phyloP scores from a whole-genome alignment of 2,888 invertebrate genomes.

The Microplitis manilae region DNA sequence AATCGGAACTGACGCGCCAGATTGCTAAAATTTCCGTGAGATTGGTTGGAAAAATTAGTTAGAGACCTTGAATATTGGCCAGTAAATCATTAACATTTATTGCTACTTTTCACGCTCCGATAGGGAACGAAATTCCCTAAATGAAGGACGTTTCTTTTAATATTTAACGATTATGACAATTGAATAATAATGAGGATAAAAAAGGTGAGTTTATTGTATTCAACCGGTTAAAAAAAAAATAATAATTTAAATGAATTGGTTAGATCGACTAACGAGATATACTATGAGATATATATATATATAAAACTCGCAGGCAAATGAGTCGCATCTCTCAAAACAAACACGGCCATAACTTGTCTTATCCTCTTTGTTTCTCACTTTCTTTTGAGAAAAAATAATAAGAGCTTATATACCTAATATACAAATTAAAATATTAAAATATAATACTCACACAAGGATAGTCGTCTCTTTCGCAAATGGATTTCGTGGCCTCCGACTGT shows the following conservation, averaged over 20 bases:
- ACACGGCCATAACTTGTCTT: conserved; percentile 49
- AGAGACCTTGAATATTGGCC: not conserved
- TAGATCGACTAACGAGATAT: conserved; percentile 51
- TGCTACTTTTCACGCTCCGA: too few species aligned
- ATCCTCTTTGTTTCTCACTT: conserved; percentile 33
- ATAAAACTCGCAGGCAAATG: conserved; percentile 51
- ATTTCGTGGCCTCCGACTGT: conserved; percentile 63
- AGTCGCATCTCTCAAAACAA: conserved; percentile 55
- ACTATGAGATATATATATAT: conserved; percentile 17
- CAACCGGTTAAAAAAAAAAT: conserved; percentile 45
- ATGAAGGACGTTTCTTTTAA: not conserved
- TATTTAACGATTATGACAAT: not conserved
- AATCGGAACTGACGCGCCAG: conserved; percentile 46
- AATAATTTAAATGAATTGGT: conserved; percentile 48
- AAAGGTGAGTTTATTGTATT: conserved; percentile 44
- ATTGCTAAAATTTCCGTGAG: conserved; percentile 9
- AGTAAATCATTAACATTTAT: not conserved
- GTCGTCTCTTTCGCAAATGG: conserved; percentile 65
- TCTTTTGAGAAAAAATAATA: conserved; percentile 28
- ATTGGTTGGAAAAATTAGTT: conserved; percentile 18
- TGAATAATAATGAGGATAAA: conserved; percentile 22
- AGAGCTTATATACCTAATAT: conserved; percentile 26
- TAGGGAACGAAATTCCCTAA: too few species aligned
- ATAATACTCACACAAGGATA: conserved; percentile 63
- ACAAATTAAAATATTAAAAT: conserved; percentile 46